These are phyloP conservation scores for Phalacrocorax carbo DNA, from an alignment of 2,113 vertebrate genomes.

Conservation along the genomic window DNA sequence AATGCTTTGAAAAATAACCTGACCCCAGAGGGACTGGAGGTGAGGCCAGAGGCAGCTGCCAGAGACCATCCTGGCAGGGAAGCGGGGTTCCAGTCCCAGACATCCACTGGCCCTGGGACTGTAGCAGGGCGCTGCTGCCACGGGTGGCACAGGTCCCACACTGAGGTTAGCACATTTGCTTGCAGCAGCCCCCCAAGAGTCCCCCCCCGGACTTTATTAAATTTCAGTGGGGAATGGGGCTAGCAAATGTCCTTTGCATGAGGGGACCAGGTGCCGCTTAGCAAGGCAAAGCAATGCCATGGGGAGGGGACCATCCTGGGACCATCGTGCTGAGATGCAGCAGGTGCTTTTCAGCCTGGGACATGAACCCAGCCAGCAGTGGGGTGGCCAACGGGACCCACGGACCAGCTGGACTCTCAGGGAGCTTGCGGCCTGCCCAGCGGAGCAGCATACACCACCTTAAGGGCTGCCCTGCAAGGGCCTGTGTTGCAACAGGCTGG, in stretches of 20 bases:
- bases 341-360: neutral
- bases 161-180: neutral
- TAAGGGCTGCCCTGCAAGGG: neutral
- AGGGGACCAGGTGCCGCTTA: neutral
- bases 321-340: neutral
- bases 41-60: neutral
- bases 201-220: neutral
- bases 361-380: neutral
- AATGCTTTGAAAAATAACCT: neutral
- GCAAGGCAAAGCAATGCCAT: neutral
- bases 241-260: neutral
- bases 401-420: neutral
- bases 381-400: neutral
- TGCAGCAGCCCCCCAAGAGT: neutral
- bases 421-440: rapidly evolving
- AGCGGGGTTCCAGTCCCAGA: neutral
- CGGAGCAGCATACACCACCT: neutral
- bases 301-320: neutral
- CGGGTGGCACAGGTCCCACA: neutral
- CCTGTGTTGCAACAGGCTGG: neutral
- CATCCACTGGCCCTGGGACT: neutral
- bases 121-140: neutral
- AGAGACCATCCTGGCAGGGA: neutral
- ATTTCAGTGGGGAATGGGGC: neutral
- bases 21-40: neutral